These are phyloP conservation scores for Protobothrops mucrosquamatus DNA, from an alignment of 2,113 vertebrate species.

Conservation along the genomic window DNA sequence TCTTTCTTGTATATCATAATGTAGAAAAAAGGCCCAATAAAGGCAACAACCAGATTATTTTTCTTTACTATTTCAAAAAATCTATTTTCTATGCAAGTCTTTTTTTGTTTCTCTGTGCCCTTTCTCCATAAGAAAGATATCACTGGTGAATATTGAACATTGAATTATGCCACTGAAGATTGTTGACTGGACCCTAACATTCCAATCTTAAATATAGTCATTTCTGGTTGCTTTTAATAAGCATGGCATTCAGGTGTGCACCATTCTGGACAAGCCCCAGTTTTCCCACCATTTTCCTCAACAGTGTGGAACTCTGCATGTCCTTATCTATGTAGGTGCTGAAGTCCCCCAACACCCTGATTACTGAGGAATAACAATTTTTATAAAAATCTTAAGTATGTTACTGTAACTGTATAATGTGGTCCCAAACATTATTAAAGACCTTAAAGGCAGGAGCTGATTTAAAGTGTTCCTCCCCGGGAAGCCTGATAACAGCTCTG, in stretches of 20 bases:
- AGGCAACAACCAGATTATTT: not conserved
- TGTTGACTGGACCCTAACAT: not conserved
- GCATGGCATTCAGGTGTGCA: not conserved
- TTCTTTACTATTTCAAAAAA: not conserved
- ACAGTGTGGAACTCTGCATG: not conserved
- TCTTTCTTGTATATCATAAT: not conserved
- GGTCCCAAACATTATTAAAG: not conserved
- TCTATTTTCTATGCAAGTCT: not conserved
- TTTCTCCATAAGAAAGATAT: not conserved
- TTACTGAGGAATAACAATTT: not conserved
- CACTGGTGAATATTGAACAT: not conserved
- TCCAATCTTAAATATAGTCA: not conserved
- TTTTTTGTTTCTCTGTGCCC: not conserved
- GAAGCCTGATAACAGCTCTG: not conserved
- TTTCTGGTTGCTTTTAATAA: not conserved
- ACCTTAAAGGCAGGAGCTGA: not conserved
- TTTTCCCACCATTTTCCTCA: not conserved
- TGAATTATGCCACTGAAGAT: not conserved
- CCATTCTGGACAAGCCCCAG: not conserved
- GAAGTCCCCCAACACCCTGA: not conserved
- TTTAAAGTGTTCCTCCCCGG: not conserved
- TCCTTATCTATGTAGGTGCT: not conserved
- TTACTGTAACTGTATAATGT: not conserved
- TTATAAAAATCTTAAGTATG: not conserved
- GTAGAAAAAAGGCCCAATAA: not conserved